Conservation (phyloP, 2,113 vertebrate genomes). For the Rhynchomys soricoides region DNA sequence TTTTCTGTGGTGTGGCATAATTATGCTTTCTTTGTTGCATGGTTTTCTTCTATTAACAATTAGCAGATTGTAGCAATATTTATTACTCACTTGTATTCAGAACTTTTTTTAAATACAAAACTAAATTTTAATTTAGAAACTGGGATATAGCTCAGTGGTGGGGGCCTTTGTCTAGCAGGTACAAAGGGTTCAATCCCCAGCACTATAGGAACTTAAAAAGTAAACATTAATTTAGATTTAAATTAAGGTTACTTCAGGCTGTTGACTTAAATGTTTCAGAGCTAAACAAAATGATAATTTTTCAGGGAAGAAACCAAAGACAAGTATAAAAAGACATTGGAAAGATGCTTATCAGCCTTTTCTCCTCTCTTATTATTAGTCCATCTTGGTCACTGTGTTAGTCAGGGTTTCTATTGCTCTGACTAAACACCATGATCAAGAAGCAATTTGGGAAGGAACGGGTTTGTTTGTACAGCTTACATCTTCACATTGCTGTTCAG, state of each 20-base stretch:
- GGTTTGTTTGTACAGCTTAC: too few relatives aligned
- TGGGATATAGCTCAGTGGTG: neutral
- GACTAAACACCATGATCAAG: too few relatives aligned
- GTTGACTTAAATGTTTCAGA: conserved; percentile 8
- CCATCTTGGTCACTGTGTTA: neutral
- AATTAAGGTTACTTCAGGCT: neutral
- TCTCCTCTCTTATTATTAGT: conserved; percentile 1
- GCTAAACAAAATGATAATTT: conserved; percentile 2
- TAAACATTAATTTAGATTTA: neutral
- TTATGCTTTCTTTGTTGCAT: conserved; percentile 39
- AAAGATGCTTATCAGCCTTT: neutral
- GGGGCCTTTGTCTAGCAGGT: neutral
- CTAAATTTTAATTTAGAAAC: neutral
- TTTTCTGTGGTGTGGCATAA: conserved; percentile 5
- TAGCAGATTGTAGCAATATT: conserved; percentile 27
- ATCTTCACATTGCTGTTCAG: too few relatives aligned
- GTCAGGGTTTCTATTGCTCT: too few relatives aligned
- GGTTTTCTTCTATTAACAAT: conserved; percentile 41
- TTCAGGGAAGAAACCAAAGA: conserved; percentile 15
- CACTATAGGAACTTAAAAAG: neutral
- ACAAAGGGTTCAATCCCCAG: neutral
- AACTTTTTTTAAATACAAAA: neutral
- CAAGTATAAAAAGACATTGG: neutral
- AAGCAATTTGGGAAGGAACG: too few relatives aligned
- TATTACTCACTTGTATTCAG: neutral